These are phyloP conservation scores for Napeogenes sylphis DNA, from an alignment of 2,888 invertebrate species.

Conservation along the genomic window DNA sequence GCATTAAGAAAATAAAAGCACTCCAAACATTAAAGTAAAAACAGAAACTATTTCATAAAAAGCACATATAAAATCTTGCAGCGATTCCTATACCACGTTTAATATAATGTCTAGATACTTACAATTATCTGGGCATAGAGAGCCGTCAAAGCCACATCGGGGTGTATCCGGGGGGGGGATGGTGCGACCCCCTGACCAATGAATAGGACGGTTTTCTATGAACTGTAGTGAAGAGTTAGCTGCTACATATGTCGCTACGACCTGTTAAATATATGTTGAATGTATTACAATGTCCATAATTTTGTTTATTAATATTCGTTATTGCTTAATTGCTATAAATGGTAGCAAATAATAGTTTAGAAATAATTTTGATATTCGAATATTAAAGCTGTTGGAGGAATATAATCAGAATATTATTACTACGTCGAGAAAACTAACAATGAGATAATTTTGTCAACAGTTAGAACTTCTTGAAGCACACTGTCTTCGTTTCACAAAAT, in stretches of 20 bases:
- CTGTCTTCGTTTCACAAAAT: too few species aligned
- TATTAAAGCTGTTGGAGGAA: too few species aligned
- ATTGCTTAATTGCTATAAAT: too few species aligned
- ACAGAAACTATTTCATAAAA: background rate
- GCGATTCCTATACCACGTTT: background rate
- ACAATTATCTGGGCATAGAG: slow-evolving; percentile 92
- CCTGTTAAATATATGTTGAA: slow-evolving; percentile 68
- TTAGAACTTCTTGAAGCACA: too few species aligned
- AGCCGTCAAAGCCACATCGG: slow-evolving; percentile 93
- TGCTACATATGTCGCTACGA: slow-evolving; percentile 94
- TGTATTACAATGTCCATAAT: background rate
- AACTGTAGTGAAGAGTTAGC: slow-evolving; percentile 86
- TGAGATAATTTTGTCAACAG: too few species aligned
- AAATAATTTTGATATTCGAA: too few species aligned
- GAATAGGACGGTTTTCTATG: slow-evolving; percentile 84
- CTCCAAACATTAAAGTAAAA: background rate
- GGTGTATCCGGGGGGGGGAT: slow-evolving; percentile 93
- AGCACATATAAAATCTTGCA: background rate
- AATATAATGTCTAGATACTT: slow-evolving; percentile 47
- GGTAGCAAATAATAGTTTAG: too few species aligned
- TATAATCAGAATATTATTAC: too few species aligned
- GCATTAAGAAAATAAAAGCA: too few species aligned
- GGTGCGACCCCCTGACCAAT: slow-evolving; percentile 89
- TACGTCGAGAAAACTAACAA: too few species aligned
- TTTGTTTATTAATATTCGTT: background rate